Base-by-base conservation (phyloP, 2,113 vertebrate species). In the Arothron firmamentum region DNA sequence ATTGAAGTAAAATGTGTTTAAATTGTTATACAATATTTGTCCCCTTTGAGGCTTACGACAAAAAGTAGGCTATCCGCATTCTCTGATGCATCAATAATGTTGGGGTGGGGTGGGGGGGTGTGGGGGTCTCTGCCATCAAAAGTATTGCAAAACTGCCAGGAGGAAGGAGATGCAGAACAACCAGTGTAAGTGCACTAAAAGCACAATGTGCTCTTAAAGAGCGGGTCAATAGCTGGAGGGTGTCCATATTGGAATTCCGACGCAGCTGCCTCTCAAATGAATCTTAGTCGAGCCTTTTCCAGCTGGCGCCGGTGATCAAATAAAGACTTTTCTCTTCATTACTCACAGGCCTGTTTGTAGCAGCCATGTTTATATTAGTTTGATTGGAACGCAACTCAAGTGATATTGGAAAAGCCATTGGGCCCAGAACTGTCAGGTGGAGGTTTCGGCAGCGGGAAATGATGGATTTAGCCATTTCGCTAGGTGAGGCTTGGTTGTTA, bases 151-250 rank as follows among this genome's bases (percentile, higher is more conserved):
- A 89, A 87, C 75, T 89, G 87, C 88, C 87, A 82, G 63, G 63
- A 83, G 85, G 85, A 81, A 65, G 80, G 79, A 81, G 83, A 80
- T 65, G 67, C 67, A 75, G 79, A 86, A 73, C 83, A 73, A 80
- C 67, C 70, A 70, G 79, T 74, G 66, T 87, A 87, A 86, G 84
- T 78, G 84, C 75, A 88, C 84, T 88, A 88, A 90, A 88, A 91
- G 85, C 87, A 81, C 69, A 72, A 84, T 58, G 59, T 62, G 74
- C 72, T 82, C 78, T 87, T 90, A 86, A 81, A 86, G 84, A 79
- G 78, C 62, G 77, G 86, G 87, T 90, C 88, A 88, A 90, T 91
- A 88, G 78, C 88, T 90, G 87, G 88, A 90, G 87, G 86, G 78
- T 23, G 79, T 88, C 86, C 87, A 89, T 87, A 88, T 88, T 83